Evolutionary conservation across 2,113 vertebrate species (phyloP).

Genomic region (Crotalus tigris): DNA sequence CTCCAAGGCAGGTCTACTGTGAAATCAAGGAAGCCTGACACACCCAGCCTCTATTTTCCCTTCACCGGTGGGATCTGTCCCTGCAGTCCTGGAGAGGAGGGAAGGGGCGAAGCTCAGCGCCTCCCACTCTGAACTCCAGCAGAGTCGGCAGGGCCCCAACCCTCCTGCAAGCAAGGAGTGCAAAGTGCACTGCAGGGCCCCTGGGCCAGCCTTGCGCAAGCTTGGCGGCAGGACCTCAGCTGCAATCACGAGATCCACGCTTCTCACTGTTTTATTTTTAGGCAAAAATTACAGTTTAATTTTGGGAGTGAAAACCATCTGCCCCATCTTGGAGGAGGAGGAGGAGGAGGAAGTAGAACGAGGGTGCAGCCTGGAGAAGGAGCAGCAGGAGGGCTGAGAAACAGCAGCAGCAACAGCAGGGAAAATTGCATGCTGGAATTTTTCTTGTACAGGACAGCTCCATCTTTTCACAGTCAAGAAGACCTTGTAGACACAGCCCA

Average conservation of each 20-base stretch:
- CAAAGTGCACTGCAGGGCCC: neutral
- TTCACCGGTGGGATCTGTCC: no score
- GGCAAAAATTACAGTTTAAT: slow-evolving; percentile 43
- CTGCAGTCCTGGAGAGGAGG: neutral
- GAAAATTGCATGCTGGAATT: neutral
- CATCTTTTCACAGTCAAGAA: neutral
- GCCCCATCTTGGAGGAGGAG: neutral
- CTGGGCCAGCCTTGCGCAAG: neutral
- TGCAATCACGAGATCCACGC: slow-evolving; percentile 1
- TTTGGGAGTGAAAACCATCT: neutral
- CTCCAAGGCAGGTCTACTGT: neutral
- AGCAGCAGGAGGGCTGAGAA: neutral
- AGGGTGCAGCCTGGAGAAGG: no score
- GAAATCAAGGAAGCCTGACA: neutral
- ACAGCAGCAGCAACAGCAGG: neutral
- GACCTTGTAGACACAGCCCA: neutral
- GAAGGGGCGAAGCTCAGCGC: neutral
- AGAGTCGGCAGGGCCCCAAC: neutral
- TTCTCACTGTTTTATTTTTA: slow-evolving; percentile 47
- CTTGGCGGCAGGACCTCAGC: rapidly evolving
- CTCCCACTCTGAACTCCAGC: neutral
- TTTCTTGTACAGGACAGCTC: neutral
- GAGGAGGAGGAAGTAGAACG: neutral
- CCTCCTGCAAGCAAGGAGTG: rapidly evolving
- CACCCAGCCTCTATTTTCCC: neutral